Percentiles rank a stretch among this genome's conserved stretches.
phyloP scores from a whole-genome alignment of 2,113 vertebrate species.

The Gambusia affinis region DNA sequence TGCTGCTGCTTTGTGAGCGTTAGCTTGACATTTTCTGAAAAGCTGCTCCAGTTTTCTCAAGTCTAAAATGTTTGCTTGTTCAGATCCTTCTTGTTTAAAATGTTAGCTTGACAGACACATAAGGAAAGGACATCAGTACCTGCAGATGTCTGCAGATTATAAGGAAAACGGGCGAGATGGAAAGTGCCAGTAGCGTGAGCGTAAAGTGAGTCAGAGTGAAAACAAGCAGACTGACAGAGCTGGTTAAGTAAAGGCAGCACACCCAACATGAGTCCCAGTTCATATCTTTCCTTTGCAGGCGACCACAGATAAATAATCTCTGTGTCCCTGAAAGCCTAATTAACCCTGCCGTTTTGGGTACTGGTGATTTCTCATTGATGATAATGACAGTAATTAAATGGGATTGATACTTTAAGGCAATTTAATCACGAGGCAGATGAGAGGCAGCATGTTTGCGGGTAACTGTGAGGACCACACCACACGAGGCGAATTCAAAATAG shows the following conservation, averaged over 20 bases:
- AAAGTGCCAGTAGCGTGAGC: constrained; percentile 28
- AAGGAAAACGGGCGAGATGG: constrained; percentile 9
- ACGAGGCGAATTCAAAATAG: constrained; percentile 22
- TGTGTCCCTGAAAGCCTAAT: constrained; percentile 74
- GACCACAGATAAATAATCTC: constrained; percentile 67
- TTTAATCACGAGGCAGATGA: constrained; percentile 73
- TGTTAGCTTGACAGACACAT: constrained; percentile 12
- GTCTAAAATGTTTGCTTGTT: background rate
- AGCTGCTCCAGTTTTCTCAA: too few relatives aligned
- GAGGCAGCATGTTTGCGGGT: constrained; percentile 54
- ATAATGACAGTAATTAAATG: constrained; percentile 82
- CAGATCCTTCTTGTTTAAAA: constrained; percentile 4
- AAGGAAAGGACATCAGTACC: background rate
- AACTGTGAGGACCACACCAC: constrained; percentile 40
- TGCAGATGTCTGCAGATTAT: constrained; percentile 1
- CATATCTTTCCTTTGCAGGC: constrained; percentile 69
- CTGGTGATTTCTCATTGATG: constrained; percentile 75
- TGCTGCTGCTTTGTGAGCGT: too few relatives aligned
- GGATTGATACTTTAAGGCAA: constrained; percentile 75
- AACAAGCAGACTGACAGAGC: constrained; percentile 17
- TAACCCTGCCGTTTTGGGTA: constrained; percentile 71
- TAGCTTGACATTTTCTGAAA: too few relatives aligned
- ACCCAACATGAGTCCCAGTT: constrained; percentile 40
- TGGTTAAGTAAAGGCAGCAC: constrained; percentile 30
- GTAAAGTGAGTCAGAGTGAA: constrained; percentile 8